These are phyloP conservation scores for Ectropis grisescens DNA, from an alignment of 1,140 invertebrate species.

Conservation along the genomic window DNA sequence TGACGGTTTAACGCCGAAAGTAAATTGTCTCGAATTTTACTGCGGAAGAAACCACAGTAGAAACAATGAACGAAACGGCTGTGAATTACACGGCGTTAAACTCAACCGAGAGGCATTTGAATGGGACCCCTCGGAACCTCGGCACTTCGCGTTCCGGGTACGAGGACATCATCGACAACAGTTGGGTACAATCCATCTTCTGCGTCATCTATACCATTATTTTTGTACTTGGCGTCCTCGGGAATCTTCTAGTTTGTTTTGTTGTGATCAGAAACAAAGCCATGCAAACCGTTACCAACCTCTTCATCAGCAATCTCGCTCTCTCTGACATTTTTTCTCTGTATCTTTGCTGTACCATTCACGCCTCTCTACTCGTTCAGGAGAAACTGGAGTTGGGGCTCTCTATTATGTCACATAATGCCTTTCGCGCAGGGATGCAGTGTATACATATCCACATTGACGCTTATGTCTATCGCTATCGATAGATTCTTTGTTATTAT, in stretches of 20 bases:
- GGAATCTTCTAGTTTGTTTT: constrained; percentile 94
- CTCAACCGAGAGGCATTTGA: constrained; percentile 26
- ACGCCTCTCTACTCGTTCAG: constrained; percentile 94
- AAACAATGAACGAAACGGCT: constrained; percentile 39
- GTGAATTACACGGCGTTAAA: constrained; percentile 30
- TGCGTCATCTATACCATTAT: constrained; percentile 90
- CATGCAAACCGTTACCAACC: constrained; percentile 99
- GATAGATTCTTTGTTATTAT: constrained; percentile 98
- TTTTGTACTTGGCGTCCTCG: constrained; percentile 90
- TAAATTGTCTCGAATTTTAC: constrained; percentile 29
- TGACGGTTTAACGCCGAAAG: constrained; percentile 28
- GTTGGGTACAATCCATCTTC: constrained; percentile 84
- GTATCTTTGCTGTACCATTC: constrained; percentile 93
- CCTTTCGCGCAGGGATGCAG: constrained; percentile 93
- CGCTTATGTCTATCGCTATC: constrained; percentile 96
- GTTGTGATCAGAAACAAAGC: constrained; percentile 92
- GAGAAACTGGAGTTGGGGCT: constrained; percentile 92
- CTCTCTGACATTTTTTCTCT: constrained; percentile 95
- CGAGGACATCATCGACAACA: constrained; percentile 76
- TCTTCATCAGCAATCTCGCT: constrained; percentile 97
- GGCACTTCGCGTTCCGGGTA: constrained; percentile 13
- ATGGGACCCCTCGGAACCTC: constrained; percentile 14
- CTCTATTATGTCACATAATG: constrained; percentile 90
- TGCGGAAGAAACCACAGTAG: constrained; percentile 14
- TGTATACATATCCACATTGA: constrained; percentile 97